phyloP scores from a whole-genome alignment of 2,888 invertebrate genomes.

The Phengaris arion region DNA sequence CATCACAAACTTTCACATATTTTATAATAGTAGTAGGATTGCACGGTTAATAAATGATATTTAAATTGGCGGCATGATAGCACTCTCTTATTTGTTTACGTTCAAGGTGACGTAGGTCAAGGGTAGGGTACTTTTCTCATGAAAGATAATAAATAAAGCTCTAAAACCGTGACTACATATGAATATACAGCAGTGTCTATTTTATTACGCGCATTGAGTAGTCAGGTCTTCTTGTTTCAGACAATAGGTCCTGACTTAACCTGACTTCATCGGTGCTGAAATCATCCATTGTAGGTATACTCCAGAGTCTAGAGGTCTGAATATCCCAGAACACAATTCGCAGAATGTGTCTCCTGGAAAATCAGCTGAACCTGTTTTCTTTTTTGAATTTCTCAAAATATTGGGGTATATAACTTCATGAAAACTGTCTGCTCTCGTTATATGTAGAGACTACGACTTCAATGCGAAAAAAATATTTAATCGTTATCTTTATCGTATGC shows the following conservation, averaged over 20 bases:
- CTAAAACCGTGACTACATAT: neutral
- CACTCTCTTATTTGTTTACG: too few relatives aligned
- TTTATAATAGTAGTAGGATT: too few relatives aligned
- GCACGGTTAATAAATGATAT: too few relatives aligned
- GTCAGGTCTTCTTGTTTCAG: neutral
- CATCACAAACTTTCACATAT: too few relatives aligned
- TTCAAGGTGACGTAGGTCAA: too few relatives aligned
- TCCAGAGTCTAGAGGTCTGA: neutral
- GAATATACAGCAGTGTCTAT: neutral
- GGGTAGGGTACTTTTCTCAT: too few relatives aligned
- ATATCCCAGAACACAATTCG: neutral
- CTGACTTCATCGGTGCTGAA: neutral
- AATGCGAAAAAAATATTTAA: neutral
- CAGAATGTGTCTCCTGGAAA: neutral
- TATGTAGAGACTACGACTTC: too few relatives aligned
- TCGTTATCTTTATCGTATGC: too few relatives aligned
- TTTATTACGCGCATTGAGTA: conserved; percentile 4
- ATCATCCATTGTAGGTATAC: conserved; percentile 1
- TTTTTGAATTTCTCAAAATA: neutral
- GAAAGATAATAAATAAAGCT: neutral
- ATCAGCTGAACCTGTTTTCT: neutral
- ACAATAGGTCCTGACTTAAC: too few relatives aligned
- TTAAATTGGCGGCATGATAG: too few relatives aligned
- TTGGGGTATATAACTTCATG: too few relatives aligned
- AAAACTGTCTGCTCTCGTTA: too few relatives aligned